Percentiles rank a stretch among this genome's conserved stretches.
These are phyloP conservation scores for Netelia virgata DNA, from an alignment of 2,888 invertebrate genomes.

Conservation along the genomic window DNA sequence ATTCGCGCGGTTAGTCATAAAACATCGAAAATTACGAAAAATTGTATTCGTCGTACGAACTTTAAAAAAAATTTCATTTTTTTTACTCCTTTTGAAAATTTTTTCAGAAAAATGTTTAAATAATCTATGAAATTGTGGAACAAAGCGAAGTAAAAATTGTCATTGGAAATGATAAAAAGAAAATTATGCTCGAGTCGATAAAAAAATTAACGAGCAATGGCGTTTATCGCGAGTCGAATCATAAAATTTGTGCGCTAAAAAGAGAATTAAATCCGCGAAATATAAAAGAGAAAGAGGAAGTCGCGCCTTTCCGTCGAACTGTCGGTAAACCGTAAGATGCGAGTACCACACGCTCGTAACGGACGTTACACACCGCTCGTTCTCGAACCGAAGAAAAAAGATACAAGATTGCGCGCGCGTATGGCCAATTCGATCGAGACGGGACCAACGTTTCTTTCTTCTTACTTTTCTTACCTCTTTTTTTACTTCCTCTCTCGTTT, in stretches of 20 bases:
- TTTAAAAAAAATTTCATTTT: too few species aligned
- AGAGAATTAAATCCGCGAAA: not conserved
- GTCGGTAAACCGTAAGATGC: constrained; percentile 3
- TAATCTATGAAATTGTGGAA: too few species aligned
- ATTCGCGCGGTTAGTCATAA: not conserved
- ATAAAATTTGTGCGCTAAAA: not conserved
- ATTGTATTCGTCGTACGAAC: too few species aligned
- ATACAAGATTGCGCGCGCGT: constrained; percentile 63
- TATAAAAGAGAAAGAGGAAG: constrained; percentile 56
- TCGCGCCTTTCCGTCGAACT: constrained; percentile 61
- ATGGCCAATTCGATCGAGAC: constrained; percentile 62
- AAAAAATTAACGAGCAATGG: not conserved
- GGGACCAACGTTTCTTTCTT: constrained; percentile 28
- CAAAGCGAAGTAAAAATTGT: too few species aligned
- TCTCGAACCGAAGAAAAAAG: constrained; percentile 28
- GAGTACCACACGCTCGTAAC: constrained; percentile 23
- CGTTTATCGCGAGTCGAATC: not conserved
- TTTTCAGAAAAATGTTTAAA: too few species aligned
- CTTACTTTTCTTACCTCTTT: too few species aligned
- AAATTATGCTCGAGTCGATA: not conserved
- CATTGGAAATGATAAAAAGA: not conserved
- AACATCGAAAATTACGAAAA: too few species aligned
- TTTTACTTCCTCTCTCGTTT: constrained; percentile 74
- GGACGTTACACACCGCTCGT: constrained; percentile 27
- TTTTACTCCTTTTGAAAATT: too few species aligned